These are phyloP conservation scores for Sarcophaga bullata DNA, from an alignment of 1,140 invertebrate species.

Conservation along the genomic window DNA sequence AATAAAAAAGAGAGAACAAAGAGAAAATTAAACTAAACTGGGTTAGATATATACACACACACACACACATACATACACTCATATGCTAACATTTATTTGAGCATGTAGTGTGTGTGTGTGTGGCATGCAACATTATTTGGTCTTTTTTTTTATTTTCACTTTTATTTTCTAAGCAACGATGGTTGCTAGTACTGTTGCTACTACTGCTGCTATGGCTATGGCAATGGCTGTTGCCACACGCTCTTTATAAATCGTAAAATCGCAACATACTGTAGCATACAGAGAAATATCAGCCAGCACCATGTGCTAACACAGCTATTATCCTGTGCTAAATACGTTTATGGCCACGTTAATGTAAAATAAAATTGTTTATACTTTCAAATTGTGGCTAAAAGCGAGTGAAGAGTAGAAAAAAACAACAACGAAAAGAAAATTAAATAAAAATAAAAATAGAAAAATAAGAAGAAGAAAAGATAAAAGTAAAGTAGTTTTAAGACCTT, in stretches of 20 bases:
- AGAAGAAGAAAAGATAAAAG: neutral
- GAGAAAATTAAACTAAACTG: no score
- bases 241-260: neutral
- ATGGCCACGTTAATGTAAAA: conserved; percentile 9
- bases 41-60: no score
- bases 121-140: no score
- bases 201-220: neutral
- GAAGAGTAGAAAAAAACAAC: neutral
- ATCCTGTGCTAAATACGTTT: conserved; percentile 13
- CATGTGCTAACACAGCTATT: conserved; percentile 14
- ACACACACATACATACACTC: no score
- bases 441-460: neutral
- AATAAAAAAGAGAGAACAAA: no score
- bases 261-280: no score
- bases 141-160: no score
- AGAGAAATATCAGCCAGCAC: neutral
- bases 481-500: no score
- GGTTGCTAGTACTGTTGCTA: no score
- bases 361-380: conserved; percentile 8
- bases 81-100: no score
- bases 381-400: neutral
- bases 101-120: no score
- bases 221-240: neutral
- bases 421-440: neutral
- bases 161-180: no score